Conservation (phyloP, 1,140 invertebrate species). For the Agraylea sexmaculata region DNA sequence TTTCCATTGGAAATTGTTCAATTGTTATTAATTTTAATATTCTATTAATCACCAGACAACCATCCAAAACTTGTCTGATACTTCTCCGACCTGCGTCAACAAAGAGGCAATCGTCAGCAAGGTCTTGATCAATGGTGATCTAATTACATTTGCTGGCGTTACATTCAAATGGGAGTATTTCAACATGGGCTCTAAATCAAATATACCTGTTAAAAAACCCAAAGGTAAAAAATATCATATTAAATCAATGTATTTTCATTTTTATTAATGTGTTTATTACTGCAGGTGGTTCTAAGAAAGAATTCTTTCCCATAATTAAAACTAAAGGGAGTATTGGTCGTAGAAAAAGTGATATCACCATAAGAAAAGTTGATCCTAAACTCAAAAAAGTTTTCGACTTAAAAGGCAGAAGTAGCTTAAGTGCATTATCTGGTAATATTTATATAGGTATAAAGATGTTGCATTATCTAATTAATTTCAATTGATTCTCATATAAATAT, state of each 20-base stretch:
- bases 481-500: not conserved
- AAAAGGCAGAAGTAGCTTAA: constrained; percentile 10
- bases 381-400: constrained; percentile 8
- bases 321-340: constrained; percentile 10
- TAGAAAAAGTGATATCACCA: constrained; percentile 13
- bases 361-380: constrained; percentile 9
- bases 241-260: not conserved
- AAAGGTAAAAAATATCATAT: constrained; percentile 6
- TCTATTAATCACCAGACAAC: constrained; percentile 10
- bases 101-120: constrained; percentile 6
- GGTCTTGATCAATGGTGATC: constrained; percentile 11
- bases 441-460: not conserved
- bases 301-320: constrained; percentile 8
- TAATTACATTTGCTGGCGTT: constrained; percentile 5
- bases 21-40: not conserved
- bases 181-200: too few relatives aligned
- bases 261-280: too few relatives aligned
- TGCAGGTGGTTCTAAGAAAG: constrained; percentile 1
- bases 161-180: constrained; percentile 18
- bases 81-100: constrained; percentile 11
- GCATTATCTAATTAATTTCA: not conserved
- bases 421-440: constrained; percentile 9
- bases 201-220: constrained; percentile 6
- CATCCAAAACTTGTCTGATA: constrained; percentile 13
- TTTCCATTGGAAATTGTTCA: not conserved